Percentiles rank a stretch among this genome's conserved stretches.
Conservation (phyloP, 2,113 vertebrate genomes). For the Narcine bancroftii region DNA sequence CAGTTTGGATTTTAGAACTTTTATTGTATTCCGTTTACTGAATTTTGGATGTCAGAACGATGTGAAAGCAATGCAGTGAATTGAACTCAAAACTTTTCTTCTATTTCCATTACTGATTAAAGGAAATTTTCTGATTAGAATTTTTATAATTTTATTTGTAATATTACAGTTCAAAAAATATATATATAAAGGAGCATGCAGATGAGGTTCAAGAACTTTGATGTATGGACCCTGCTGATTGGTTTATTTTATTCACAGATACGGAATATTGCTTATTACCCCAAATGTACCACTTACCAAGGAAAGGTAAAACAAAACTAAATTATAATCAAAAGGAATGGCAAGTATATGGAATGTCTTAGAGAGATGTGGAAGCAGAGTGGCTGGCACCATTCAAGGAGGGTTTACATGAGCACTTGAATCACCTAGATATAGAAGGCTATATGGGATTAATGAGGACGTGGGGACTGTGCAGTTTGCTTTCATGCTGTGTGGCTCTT, state of each 20-base stretch:
- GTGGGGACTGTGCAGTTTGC: no score
- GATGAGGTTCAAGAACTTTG: no score
- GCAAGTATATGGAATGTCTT: no score
- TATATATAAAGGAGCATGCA: neutral
- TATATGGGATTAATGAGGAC: no score
- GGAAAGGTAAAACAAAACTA: conserved; percentile 51
- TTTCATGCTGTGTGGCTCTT: no score
- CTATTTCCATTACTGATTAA: neutral
- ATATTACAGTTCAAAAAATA: neutral
- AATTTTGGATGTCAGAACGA: neutral
- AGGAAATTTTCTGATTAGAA: neutral
- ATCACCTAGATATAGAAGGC: no score
- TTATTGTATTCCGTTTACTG: no score
- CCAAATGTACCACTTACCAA: conserved; percentile 49
- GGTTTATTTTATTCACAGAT: conserved; percentile 48
- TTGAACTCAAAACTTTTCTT: neutral
- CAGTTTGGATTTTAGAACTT: no score
- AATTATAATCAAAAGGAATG: neutral
- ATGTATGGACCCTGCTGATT: neutral
- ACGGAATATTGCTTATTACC: conserved; percentile 56
- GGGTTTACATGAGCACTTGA: no score
- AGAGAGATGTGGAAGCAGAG: no score
- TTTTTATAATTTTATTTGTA: neutral
- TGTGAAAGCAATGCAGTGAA: neutral
- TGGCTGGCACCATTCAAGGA: no score